Conservation (phyloP, 53 echinoderm and acorn worm genomes). For the Echinometra lucunter region DNA sequence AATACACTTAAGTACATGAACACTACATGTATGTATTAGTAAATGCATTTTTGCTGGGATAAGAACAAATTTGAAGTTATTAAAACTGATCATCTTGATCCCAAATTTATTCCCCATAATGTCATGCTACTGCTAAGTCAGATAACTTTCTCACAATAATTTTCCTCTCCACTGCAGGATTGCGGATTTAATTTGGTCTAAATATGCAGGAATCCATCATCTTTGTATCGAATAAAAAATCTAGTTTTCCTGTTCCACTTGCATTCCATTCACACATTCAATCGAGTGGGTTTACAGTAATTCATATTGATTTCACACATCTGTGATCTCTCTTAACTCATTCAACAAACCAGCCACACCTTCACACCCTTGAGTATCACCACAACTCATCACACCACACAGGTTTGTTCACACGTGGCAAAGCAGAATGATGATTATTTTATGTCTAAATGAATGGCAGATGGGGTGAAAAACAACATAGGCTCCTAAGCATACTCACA, state of each 20-base stretch:
- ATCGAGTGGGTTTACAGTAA: background rate
- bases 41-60: background rate
- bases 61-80: background rate
- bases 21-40: background rate
- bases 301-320: too few species aligned
- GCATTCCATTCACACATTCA: background rate
- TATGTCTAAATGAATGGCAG: background rate
- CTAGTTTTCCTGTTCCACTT: background rate
- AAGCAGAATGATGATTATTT: background rate
- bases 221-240: background rate
- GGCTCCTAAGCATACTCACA: background rate
- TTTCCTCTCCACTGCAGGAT: background rate
- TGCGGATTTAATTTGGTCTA: background rate
- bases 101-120: background rate
- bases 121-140: background rate
- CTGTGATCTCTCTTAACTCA: background rate
- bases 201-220: background rate
- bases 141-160: background rate
- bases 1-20: too few species aligned
- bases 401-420: too few species aligned
- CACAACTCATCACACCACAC: background rate
- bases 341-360: background rate
- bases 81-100: background rate
- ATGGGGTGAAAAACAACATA: background rate
- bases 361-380: too few species aligned